Evolutionary conservation across 2,888 invertebrate genomes (phyloP), one percentile per base, ranked within the genome.

Genomic region (Athalia cordata): DNA sequence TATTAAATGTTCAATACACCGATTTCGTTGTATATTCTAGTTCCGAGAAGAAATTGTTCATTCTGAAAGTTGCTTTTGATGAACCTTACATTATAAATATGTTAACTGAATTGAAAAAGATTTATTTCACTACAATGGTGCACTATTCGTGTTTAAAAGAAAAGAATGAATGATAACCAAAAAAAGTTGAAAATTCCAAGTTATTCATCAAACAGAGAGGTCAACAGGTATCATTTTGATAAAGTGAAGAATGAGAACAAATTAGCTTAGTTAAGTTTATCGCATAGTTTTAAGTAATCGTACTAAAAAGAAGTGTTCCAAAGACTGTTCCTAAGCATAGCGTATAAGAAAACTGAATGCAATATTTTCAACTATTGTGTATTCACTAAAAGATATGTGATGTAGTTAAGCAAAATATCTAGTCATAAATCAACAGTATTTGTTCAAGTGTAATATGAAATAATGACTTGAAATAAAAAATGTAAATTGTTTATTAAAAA

Each of bases 341-440:
- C 11, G 11, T 55, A 55, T 55, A 11, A 55, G 55, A 55, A 55
- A 55, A 55, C 55, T 55, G 55, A 55, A 55, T 2, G 55, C 8
- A 55, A 55, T 55, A 55, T 55, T 55, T 55, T 55, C 55, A 55
- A 55, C 55, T 55, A 55, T 55, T 55, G 55, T 55, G 55, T n/a
- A 55, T 55, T 9, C 55, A 11, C 55, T 9, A 55, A 55, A 55
- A 55, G 55, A 55, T 55, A 55, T 55, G 55, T 55, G 1, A 55
- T 55, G 55, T 55, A 55, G 55, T 7, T 55, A 55, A 55, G 62
- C 13, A 62, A 62, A 62, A 62, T 29, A 29, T 62, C 62, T 29
- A 29, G 62, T 62, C 43, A 62, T 62, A 62, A 62, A 29, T 62
- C 62, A 62, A 62, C 29, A 62, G 62, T 62, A 62, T 29, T 62